These are phyloP conservation scores for Colletes gigas DNA, from an alignment of 1,140 invertebrate species.

Conservation along the genomic window DNA sequence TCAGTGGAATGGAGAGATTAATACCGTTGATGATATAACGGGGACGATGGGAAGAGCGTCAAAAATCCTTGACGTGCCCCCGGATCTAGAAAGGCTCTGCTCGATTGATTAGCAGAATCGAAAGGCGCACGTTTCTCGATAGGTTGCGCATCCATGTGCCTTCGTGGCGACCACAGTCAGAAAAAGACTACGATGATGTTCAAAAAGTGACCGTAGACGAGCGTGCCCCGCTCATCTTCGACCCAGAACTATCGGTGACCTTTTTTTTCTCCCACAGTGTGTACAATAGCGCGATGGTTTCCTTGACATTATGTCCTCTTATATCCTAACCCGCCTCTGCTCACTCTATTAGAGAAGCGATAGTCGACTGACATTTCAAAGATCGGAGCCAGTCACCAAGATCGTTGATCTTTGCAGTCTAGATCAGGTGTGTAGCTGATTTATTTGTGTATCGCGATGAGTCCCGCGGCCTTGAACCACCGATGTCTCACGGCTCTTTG, in stretches of 20 bases:
- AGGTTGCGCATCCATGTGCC: not conserved
- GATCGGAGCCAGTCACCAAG: slow-evolving; percentile 52
- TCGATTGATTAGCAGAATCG: slow-evolving; percentile 57
- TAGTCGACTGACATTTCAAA: slow-evolving; percentile 62
- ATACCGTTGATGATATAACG: slow-evolving; percentile 35
- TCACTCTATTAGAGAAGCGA: slow-evolving; percentile 51
- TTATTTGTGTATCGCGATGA: slow-evolving; percentile 18
- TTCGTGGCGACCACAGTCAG: not conserved
- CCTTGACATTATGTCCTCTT: slow-evolving; percentile 66
- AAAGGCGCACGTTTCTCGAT: slow-evolving; percentile 25
- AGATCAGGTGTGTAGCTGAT: slow-evolving; percentile 52
- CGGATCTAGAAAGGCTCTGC: slow-evolving; percentile 60
- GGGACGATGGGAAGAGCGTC: slow-evolving; percentile 38
- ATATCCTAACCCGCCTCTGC: slow-evolving; percentile 29
- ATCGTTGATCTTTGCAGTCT: slow-evolving; percentile 50
- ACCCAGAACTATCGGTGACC: slow-evolving; percentile 43
- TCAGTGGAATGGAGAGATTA: slow-evolving; percentile 43
- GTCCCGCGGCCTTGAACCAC: not conserved
- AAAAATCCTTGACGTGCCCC: slow-evolving; percentile 64
- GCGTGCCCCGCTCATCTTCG: slow-evolving; percentile 14
- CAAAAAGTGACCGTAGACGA: not conserved
- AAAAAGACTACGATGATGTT: not conserved
- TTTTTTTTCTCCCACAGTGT: slow-evolving; percentile 30
- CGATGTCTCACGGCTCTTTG: not conserved
- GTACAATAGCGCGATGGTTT: slow-evolving; percentile 51